phyloP scores from a whole-genome alignment of 2,888 invertebrate species.

The Nephrocerus scutellatus region DNA sequence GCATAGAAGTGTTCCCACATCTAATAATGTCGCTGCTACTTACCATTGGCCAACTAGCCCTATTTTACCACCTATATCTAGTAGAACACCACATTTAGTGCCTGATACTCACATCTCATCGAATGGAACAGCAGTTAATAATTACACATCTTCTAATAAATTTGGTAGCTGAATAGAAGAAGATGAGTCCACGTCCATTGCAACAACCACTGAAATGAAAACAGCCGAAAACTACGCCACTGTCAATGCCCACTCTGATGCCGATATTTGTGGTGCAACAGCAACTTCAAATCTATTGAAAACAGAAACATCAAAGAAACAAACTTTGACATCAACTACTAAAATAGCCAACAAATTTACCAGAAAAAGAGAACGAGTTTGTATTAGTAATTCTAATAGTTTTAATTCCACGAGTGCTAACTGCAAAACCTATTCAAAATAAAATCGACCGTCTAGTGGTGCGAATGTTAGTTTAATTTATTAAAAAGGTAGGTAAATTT shows the following conservation, averaged over 20 bases:
- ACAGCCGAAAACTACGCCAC: slow-evolving; percentile 17
- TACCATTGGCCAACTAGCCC: slow-evolving; percentile 78
- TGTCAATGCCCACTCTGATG: slow-evolving; percentile 3
- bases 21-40: slow-evolving; percentile 52
- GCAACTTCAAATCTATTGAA: slow-evolving; percentile 9
- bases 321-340: slow-evolving; percentile 25
- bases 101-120: slow-evolving; percentile 56
- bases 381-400: slow-evolving; percentile 43
- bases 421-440: slow-evolving; percentile 42
- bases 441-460: too few relatives aligned
- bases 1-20: slow-evolving; percentile 52
- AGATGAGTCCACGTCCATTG: slow-evolving; percentile 37
- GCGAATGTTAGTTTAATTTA: too few relatives aligned
- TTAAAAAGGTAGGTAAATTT: too few relatives aligned
- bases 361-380: slow-evolving; percentile 44
- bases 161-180: slow-evolving; percentile 48
- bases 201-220: slow-evolving; percentile 38
- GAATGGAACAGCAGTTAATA: slow-evolving; percentile 48
- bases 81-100: slow-evolving; percentile 65
- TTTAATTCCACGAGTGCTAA: slow-evolving; percentile 40
- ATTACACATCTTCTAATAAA: slow-evolving; percentile 47
- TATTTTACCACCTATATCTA: slow-evolving; percentile 63
- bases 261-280: neutral
- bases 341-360: slow-evolving; percentile 44
- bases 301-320: too few relatives aligned